Percentiles rank a stretch among this genome's conserved stretches.
Conservation (phyloP, 2,113 vertebrate species). For the Hippocampus comes region DNA sequence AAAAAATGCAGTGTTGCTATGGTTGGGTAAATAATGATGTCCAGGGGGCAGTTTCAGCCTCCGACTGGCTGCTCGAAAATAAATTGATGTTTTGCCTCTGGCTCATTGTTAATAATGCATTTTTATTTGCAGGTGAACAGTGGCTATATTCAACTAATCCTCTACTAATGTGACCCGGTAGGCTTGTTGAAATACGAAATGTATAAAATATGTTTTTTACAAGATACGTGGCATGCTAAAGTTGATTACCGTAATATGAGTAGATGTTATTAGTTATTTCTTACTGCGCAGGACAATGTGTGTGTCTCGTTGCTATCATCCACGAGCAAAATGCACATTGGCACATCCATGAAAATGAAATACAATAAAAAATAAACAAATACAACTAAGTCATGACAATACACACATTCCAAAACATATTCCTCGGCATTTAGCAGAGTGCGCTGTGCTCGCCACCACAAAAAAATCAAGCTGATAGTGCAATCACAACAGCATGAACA, state of each 20-base stretch:
- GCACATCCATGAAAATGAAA: not conserved
- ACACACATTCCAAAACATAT: too few species aligned
- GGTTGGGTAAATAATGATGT: constrained; percentile 66
- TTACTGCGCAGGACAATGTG: not conserved
- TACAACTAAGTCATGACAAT: too few species aligned
- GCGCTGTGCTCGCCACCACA: too few species aligned
- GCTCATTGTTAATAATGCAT: constrained; percentile 56
- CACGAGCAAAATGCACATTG: not conserved
- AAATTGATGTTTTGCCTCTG: constrained; percentile 56
- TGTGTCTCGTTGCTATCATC: not conserved
- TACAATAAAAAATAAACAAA: not conserved
- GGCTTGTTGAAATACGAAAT: not conserved
- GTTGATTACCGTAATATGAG: not conserved
- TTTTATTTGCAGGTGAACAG: constrained; percentile 36
- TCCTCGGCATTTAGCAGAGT: too few species aligned
- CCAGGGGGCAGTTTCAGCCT: constrained; percentile 51
- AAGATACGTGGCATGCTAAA: not conserved
- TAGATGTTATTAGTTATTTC: not conserved
- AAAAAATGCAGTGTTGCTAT: constrained; percentile 50
- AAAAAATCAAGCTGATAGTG: too few species aligned
- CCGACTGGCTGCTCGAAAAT: constrained; percentile 43
- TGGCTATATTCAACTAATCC: constrained; percentile 14
- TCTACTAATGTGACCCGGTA: constrained; percentile 36
- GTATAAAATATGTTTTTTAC: not conserved
- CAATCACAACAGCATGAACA: too few species aligned